Conservation (phyloP, 2,797 vertebrate species). For the Girardinus metallicus region DNA sequence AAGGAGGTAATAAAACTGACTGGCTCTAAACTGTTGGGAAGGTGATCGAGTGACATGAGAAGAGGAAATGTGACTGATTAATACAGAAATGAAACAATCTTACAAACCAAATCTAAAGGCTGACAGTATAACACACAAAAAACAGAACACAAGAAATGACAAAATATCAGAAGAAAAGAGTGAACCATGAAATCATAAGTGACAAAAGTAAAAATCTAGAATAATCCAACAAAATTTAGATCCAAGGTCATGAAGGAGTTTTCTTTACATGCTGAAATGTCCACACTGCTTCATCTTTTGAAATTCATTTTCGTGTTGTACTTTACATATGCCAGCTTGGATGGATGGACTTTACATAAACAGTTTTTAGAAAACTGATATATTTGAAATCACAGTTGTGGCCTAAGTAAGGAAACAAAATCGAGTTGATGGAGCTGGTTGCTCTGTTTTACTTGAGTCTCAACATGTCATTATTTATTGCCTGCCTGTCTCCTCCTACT, state of each 20-base stretch:
- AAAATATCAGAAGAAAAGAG: neutral
- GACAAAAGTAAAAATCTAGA: neutral
- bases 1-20: no score
- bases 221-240: neutral
- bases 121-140: neutral
- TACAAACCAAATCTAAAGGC: neutral
- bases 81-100: neutral
- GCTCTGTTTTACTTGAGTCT: constrained; percentile 32
- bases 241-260: neutral
- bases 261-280: neutral
- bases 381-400: constrained; percentile 33
- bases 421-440: constrained; percentile 31
- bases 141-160: neutral
- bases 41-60: neutral
- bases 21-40: neutral
- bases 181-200: neutral
- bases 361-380: constrained; percentile 3
- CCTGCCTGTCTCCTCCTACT: constrained; percentile 31
- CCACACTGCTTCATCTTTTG: neutral
- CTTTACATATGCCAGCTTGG: neutral
- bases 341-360: neutral
- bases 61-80: neutral
- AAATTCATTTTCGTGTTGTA: neutral
- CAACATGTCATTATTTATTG: constrained; percentile 54
- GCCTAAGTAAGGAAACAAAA: constrained; percentile 43